Conservation (phyloP, 2,888 invertebrate genomes). For the Terebella lapidaria region DNA sequence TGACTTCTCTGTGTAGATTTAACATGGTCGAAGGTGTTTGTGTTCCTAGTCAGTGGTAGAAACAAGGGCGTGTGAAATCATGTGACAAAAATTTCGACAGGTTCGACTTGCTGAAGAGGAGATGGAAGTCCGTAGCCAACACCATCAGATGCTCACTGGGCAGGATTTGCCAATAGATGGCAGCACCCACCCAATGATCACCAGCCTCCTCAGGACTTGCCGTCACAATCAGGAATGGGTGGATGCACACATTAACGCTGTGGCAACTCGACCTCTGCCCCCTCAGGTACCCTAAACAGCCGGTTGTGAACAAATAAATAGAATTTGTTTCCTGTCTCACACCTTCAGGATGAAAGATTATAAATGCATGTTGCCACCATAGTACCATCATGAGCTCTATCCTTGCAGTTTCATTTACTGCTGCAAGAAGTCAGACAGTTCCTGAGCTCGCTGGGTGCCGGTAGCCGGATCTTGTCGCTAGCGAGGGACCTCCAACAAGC, state of each 20-base stretch:
- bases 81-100: background rate
- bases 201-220: no score
- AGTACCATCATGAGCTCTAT: no score
- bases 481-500: background rate
- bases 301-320: no score
- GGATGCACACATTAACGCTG: no score
- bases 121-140: background rate
- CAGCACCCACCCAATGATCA: no score
- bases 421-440: background rate
- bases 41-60: no score
- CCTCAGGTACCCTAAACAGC: no score
- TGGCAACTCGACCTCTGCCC: background rate
- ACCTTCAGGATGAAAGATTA: no score
- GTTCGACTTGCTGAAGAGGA: background rate
- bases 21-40: background rate
- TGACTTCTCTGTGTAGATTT: background rate
- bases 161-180: background rate
- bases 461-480: background rate
- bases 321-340: no score
- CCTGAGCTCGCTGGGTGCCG: background rate
- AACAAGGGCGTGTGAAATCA: no score
- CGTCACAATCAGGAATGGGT: no score
- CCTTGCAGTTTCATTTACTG: slow-evolving; percentile 1
- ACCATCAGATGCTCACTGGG: background rate
- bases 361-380: no score